A percentile compares a stretch with the other conserved stretches of the same genome.
Conservation (phyloP, 2,113 vertebrate species). For the Plecotus auritus region DNA sequence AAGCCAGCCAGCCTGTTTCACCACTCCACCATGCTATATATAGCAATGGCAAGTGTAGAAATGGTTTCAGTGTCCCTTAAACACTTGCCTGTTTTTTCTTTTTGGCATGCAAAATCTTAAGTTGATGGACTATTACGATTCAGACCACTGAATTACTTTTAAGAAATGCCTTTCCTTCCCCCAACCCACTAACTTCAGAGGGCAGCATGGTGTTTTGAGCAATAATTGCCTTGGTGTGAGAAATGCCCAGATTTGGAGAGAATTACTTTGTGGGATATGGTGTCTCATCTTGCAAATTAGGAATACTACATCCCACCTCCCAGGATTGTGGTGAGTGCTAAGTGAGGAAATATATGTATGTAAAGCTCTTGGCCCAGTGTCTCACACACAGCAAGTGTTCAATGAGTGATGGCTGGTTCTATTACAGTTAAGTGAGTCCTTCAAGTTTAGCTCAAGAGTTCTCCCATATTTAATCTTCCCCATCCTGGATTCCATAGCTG, state of each 20-base stretch:
- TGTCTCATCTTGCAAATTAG: background rate
- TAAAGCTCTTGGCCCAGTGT: background rate
- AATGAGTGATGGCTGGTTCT: background rate
- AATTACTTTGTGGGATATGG: background rate
- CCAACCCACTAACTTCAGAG: background rate
- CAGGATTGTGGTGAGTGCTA: background rate
- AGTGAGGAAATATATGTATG: background rate
- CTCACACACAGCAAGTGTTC: background rate
- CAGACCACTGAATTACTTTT: slow-evolving; percentile 21
- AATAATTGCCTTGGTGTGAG: background rate
- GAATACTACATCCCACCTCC: background rate
- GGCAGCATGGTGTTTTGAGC: background rate
- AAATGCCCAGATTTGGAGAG: background rate
- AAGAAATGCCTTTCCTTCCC: background rate
- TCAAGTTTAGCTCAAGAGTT: background rate
- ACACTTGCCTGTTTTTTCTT: slow-evolving; percentile 4
- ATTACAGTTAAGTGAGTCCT: background rate
- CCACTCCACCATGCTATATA: background rate
- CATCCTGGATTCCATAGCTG: background rate
- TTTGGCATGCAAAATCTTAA: background rate
- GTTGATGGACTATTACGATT: background rate
- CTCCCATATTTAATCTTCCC: background rate
- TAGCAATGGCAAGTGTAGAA: background rate
- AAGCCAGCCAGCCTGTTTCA: background rate
- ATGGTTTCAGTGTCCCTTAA: background rate